Base-by-base conservation (phyloP, 2,888 invertebrate species). In the Dynastes hyllus region DNA sequence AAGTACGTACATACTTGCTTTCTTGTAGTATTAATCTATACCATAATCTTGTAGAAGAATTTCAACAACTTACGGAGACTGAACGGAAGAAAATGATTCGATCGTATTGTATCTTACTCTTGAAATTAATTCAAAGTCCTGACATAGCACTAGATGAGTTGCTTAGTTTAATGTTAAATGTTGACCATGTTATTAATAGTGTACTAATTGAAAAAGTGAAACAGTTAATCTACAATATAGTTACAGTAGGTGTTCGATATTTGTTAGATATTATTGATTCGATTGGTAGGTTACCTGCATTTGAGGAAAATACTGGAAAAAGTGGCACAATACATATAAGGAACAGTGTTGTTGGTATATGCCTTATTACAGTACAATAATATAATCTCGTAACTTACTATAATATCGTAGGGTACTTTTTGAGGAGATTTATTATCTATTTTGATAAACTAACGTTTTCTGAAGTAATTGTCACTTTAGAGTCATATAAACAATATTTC, bases 361-460 rank as follows among this genome's bases (percentile, higher is more conserved):
- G 75, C 63, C 69, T 51, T 16, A 16, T 27, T 37, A 4, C 5
- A 37, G 4, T 5, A 37, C 32, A 37, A 37, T 37, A 3, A 37
- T 37, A 22, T 22, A 5, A 5, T 37, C 32, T 37, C 0, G 3
- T 37, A 37, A 37, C 32, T 73, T 50, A 16, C 65, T 73, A 55
- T 50, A 69, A n/a, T 77, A 85, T 92, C 89, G 85, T 91, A 91
- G 97, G 97, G 45, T 91, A 96, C 82, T 97, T 95, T 88, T 91
- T 97, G 81, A 91, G 97, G 81, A 91, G 97, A 85, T 94, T 97
- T 87, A 92, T 95, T 82, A 90, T 97, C 0, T 93, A 95, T 81
- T 93, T 97, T 86, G 96, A 97, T 85, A 95, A 95, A 87, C 90
- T 97, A 82, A 93, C 95, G 16, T 97, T 97, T 89, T 94, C 95